phyloP scores from a whole-genome alignment of 2,797 vertebrate genomes.

The Lacerta bilineata region DNA sequence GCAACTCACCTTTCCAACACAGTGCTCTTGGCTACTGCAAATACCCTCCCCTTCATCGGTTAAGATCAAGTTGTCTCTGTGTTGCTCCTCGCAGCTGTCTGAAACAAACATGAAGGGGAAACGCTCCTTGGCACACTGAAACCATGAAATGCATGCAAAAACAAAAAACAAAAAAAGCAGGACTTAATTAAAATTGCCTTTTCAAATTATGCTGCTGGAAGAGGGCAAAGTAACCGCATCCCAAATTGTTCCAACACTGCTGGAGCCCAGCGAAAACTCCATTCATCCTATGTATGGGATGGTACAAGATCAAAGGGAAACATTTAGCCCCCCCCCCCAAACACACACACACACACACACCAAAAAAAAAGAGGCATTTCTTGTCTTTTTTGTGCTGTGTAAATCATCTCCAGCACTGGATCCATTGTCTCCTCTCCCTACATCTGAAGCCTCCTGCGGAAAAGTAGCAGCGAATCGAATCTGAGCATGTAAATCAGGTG shows the following conservation, averaged over 20 bases:
- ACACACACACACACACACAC: neutral
- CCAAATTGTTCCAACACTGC: neutral
- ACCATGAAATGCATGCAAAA: slow-evolving; percentile 62
- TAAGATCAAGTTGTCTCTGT: slow-evolving; percentile 28
- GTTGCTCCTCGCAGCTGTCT: slow-evolving; percentile 40
- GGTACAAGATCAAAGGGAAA: slow-evolving; percentile 12
- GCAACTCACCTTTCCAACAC: slow-evolving; percentile 22
- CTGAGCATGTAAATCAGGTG: slow-evolving; percentile 6
- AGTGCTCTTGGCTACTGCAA: slow-evolving; percentile 39
- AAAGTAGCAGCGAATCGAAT: neutral
- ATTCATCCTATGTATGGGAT: neutral
- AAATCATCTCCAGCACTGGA: neutral
- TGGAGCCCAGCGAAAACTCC: slow-evolving; percentile 27
- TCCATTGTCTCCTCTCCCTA: neutral
- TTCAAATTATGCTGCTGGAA: slow-evolving; percentile 57
- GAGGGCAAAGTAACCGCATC: slow-evolving; percentile 4
- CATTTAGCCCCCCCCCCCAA: neutral
- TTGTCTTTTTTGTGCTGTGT: slow-evolving; percentile 36
- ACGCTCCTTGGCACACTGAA: slow-evolving; percentile 37
- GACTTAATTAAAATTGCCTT: slow-evolving; percentile 71
- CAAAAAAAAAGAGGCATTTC: neutral
- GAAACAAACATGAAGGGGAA: slow-evolving; percentile 42
- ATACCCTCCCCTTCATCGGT: neutral
- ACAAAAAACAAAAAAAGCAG: slow-evolving; percentile 50
- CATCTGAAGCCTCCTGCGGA: neutral